phyloP scores from a whole-genome alignment of 2,888 invertebrate genomes.

The Troilus luridus region DNA sequence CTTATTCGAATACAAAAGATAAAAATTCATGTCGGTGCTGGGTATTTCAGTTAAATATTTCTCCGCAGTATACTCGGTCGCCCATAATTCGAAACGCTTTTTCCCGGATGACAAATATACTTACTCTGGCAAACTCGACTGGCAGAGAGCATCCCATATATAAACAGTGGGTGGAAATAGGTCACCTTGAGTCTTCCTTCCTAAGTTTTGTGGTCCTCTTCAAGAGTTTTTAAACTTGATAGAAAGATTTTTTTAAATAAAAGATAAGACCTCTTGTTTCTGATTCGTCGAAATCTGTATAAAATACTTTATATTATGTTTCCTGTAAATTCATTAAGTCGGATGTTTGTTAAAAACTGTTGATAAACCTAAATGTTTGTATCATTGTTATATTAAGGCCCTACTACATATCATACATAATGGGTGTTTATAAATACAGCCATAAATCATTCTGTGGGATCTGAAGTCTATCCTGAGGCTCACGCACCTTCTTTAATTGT shows the following conservation, averaged over 20 bases:
- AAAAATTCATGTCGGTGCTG: neutral
- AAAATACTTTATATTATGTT: too few relatives aligned
- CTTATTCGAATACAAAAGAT: neutral
- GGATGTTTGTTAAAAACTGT: too few relatives aligned
- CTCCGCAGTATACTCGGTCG: neutral
- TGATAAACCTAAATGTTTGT: too few relatives aligned
- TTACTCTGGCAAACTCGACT: neutral
- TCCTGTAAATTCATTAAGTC: too few relatives aligned
- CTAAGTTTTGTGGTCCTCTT: neutral
- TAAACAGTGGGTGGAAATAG: constrained; percentile 13
- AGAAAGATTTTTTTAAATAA: neutral
- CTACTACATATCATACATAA: too few relatives aligned
- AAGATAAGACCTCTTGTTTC: neutral
- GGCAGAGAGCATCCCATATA: neutral
- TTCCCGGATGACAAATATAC: neutral
- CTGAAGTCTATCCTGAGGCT: too few relatives aligned
- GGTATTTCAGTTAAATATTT: neutral
- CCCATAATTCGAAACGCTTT: neutral
- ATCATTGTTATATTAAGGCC: too few relatives aligned
- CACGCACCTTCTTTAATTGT: too few relatives aligned
- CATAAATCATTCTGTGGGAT: too few relatives aligned
- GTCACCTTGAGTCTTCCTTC: neutral
- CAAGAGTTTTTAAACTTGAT: neutral
- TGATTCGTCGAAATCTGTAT: too few relatives aligned
- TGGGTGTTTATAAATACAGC: too few relatives aligned